Conservation (phyloP, 1,140 invertebrate genomes). For the Macrobrachium nipponense region DNA sequence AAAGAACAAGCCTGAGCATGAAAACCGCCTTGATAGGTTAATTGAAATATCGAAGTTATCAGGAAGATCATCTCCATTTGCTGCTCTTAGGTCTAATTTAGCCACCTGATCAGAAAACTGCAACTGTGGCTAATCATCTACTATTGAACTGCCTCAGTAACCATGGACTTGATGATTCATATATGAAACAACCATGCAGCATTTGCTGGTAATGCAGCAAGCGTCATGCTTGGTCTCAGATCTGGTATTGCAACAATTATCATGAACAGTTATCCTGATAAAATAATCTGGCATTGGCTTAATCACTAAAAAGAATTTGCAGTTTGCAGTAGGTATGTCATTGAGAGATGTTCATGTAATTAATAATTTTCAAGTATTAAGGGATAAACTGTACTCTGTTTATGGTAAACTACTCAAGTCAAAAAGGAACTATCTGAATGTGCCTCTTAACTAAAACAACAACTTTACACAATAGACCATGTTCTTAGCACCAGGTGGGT, state of each 20-base stretch:
- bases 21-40: slow-evolving; percentile 10
- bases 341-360: background rate
- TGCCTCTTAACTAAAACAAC: background rate
- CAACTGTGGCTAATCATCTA: background rate
- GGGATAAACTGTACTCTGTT: background rate
- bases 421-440: background rate
- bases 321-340: background rate
- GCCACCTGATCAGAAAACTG: slow-evolving; percentile 14
- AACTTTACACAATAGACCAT: background rate
- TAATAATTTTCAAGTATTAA: slow-evolving; percentile 3
- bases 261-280: background rate
- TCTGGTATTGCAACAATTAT: slow-evolving; percentile 8
- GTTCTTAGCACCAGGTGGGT: background rate
- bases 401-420: background rate
- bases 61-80: background rate
- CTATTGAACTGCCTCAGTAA: slow-evolving; percentile 18
- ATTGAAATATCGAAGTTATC: slow-evolving; percentile 5
- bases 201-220: background rate
- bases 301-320: background rate
- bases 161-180: slow-evolving; percentile 22
- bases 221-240: slow-evolving; percentile 22
- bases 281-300: too few relatives aligned
- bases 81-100: background rate
- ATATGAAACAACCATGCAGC: slow-evolving; percentile 27
- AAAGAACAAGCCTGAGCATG: background rate